Evolutionary conservation across 2,888 invertebrate species (phyloP), one percentile per base, ranked within the genome.

Genomic region (Limenitis camilla): DNA sequence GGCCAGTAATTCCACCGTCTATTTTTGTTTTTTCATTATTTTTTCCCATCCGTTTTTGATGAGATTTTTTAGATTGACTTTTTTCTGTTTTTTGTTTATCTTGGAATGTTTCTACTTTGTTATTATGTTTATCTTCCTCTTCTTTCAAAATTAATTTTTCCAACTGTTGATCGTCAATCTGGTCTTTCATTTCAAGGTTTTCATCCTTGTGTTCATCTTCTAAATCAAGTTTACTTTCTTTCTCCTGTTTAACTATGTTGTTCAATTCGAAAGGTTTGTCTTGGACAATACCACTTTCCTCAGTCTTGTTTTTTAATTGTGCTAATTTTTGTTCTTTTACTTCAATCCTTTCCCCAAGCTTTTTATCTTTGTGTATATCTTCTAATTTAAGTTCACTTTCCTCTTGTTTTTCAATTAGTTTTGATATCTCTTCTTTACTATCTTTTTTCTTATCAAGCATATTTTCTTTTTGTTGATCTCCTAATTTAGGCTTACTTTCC

Each of bases 1-100:
- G 45, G 4, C 11, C 19, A 27, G 53, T 49, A 49, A 58, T 39
- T 54, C 56, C 53, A 6, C 48, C 49, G 59, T 45, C 52, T 53
- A 28, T 53, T 56, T 52, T 53, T 61, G 44, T 9, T 33, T 49
- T 44, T 33, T 41, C 51, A 41, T 55, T 50, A 36, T 57, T 32
- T 31, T 53, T 36, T 19, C 45, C 32, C 8, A 29, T 29, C 32
- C 7, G 38, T 38, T 39, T 54, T 50, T 19, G 45, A 40, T 28
- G 27, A 27, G 10, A 6, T 41, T 27, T 11, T 47, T 7, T 42
- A 7, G 36, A 36, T 31, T 43, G 53, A 36, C 33, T 46, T n/a
- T 28, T 5, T 41, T 49, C 30, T 54, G 50, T 58, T 55, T 47
- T 28, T 41, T 51, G 40, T 28, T 28, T 5, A 9, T 46, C 11